Base-by-base conservation (phyloP, 2,888 invertebrate species). In the Cosmia trapezina region DNA sequence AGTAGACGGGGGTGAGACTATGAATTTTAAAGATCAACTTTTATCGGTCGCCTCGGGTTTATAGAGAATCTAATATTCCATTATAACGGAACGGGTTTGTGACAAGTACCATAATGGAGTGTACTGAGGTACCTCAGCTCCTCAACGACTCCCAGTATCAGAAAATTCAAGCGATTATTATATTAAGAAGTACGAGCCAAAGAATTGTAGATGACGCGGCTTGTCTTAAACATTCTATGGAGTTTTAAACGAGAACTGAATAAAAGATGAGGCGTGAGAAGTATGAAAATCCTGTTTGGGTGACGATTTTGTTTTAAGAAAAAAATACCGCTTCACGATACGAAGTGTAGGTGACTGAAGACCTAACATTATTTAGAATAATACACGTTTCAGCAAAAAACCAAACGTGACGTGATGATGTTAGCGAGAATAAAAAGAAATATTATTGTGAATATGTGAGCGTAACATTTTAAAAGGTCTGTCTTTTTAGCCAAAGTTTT, bases 31-130 rank as follows among this genome's bases (percentile, higher is more conserved):
- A 91, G 94, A 90, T 91, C 93, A 90, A 89, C 85, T 84, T 91
- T 87, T 87, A 91, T 89, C 88, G 92, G 94, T 82, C 84, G 83
- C 79, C 81, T 89, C 86, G 64, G 89, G 90, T 92, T 94, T 93
- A 93, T 91, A 90, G 90, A 87, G 89, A 92, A 93, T 95, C 92
- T 94, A 94, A 95, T 94, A 94, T 94, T 94, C 93, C 91, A 94
- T 94, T 94, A 93, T 91, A 90, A 91, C 87, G 87, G 87, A 89
- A 92, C 89, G 87, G 89, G 91, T 88, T 88, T 88, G 86, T 87
- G 89, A 91, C 91, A 92, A 92, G 91, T 83, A 85, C 90, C 82
- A 83, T 93, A 91, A 93, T 92, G 86, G 89, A 92, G 91, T 91
- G 87, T 76, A 54, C 73, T 4, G 41, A 76, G 45, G 72, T 90